phyloP scores from a whole-genome alignment of 2,113 vertebrate genomes.

The Hemichromis elongatus region DNA sequence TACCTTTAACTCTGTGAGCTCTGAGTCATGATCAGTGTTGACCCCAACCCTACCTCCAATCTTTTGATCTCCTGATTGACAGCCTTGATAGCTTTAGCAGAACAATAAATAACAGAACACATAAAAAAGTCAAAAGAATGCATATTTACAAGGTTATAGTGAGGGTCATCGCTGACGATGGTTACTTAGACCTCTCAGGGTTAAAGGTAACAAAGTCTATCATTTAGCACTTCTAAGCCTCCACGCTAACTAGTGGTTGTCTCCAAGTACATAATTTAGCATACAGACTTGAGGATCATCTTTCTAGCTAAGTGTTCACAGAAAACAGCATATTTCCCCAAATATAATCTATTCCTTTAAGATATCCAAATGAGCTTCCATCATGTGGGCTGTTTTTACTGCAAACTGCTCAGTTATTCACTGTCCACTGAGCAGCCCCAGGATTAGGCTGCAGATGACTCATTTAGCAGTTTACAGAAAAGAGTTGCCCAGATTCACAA shows the following conservation, averaged over 20 bases:
- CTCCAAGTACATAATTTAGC: not conserved
- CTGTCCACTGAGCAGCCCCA: not conserved
- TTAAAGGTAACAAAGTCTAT: not conserved
- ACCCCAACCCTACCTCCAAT: not conserved
- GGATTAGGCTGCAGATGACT: not conserved
- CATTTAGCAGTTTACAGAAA: not conserved
- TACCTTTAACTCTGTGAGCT: not conserved
- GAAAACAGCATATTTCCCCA: not conserved
- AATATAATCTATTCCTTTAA: not conserved
- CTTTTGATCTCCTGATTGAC: not conserved
- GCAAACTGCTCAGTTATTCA: not conserved
- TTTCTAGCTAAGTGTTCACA: not conserved
- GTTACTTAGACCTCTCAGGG: not conserved
- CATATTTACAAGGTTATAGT: not conserved
- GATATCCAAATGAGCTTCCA: not conserved
- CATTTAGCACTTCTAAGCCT: not conserved
- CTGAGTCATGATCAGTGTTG: not conserved
- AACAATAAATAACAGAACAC: not conserved
- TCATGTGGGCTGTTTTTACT: not conserved
- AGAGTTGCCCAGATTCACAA: not conserved
- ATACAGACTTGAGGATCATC: not conserved
- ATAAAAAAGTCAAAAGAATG: not conserved
- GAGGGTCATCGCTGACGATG: not conserved
- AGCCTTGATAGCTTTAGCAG: not conserved
- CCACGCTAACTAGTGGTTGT: not conserved